These are phyloP conservation scores for Notothenia coriiceps DNA, from an alignment of 2,113 vertebrate species.

Conservation along the genomic window DNA sequence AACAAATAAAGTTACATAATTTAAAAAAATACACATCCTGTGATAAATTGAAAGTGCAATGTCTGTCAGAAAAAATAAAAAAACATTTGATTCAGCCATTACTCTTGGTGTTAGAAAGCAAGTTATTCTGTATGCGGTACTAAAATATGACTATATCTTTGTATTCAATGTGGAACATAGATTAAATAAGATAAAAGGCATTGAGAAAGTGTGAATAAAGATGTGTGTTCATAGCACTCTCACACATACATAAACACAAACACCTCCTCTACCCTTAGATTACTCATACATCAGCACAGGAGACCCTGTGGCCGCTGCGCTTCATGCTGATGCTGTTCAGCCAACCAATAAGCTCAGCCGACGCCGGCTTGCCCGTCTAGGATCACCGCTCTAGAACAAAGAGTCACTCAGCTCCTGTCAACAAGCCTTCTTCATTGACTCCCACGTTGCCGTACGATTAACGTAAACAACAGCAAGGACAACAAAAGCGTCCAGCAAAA, in stretches of 20 bases:
- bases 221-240: not conserved
- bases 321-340: slow-evolving; percentile 49
- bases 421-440: slow-evolving; percentile 59
- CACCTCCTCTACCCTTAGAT: slow-evolving; percentile 10
- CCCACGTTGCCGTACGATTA: slow-evolving; percentile 18
- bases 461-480: slow-evolving; percentile 44
- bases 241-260: not conserved
- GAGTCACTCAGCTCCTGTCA: slow-evolving; percentile 58
- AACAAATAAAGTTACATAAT: no score
- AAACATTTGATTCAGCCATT: not conserved
- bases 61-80: not conserved
- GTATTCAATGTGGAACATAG: not conserved
- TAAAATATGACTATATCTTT: not conserved
- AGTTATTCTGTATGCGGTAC: slow-evolving; percentile 1
- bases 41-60: not conserved
- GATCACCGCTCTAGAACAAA: slow-evolving; percentile 67
- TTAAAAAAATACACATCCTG: no score
- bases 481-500: slow-evolving; percentile 36
- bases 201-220: not conserved
- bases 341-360: slow-evolving; percentile 44
- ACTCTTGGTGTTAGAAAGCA: not conserved
- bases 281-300: slow-evolving; percentile 48
- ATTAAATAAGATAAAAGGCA: not conserved
- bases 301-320: slow-evolving; percentile 18
- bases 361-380: slow-evolving; percentile 26